Evolutionary conservation across 2,113 vertebrate species (phyloP).

Genomic region (Clinocottus analis): DNA sequence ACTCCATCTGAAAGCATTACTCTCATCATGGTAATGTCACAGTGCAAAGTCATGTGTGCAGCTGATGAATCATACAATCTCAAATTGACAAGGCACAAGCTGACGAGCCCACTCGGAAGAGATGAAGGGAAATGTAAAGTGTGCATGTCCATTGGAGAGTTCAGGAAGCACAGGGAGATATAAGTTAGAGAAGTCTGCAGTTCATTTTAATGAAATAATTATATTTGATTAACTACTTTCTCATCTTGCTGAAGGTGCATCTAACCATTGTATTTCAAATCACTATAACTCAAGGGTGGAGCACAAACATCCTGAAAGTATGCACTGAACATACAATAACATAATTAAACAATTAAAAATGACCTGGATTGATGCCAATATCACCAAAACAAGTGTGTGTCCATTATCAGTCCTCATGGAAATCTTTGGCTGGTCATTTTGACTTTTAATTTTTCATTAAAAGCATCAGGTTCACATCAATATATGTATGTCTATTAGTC

Average conservation of each 20-base stretch:
- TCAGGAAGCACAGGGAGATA: constrained; percentile 8
- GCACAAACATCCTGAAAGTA: background rate
- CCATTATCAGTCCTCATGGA: background rate
- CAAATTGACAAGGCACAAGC: constrained; percentile 72
- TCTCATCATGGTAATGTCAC: constrained; percentile 53
- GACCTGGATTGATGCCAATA: background rate
- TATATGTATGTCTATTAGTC: background rate
- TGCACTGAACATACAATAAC: background rate
- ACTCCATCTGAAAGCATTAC: constrained; percentile 19
- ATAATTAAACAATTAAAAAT: background rate
- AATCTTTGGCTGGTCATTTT: constrained; percentile 33
- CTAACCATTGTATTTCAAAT: background rate
- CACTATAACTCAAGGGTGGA: background rate
- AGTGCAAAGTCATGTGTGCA: constrained; percentile 75
- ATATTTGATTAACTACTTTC: background rate
- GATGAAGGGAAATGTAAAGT: background rate
- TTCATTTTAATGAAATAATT: background rate
- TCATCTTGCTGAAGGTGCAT: background rate
- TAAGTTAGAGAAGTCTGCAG: rapidly evolving
- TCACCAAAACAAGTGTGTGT: background rate
- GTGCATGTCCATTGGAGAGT: background rate
- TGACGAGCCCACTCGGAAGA: constrained; percentile 12
- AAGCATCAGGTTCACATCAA: background rate
- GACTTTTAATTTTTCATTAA: constrained; percentile 11
- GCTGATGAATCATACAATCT: constrained; percentile 64